Evolutionary conservation across 2,797 vertebrate genomes (phyloP).

Genomic region (Microctenopoma stevenorrisi): DNA sequence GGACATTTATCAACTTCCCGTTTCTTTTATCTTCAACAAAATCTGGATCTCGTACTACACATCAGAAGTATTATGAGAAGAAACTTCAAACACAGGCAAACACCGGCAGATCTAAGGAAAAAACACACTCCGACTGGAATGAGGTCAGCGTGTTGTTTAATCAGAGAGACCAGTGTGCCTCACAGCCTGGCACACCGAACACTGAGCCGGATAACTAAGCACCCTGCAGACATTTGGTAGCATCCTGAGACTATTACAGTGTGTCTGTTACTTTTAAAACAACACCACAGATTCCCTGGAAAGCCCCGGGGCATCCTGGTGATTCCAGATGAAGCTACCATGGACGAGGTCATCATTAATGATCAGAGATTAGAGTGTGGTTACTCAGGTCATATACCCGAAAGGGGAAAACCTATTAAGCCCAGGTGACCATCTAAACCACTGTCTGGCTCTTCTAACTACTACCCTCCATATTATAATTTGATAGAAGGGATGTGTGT

Average conservation of each 20-base stretch:
- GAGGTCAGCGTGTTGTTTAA: constrained; percentile 35
- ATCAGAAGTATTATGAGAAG: background rate
- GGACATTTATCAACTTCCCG: background rate
- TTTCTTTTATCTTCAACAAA: constrained; percentile 13
- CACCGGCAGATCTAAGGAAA: constrained; percentile 10
- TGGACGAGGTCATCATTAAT: constrained; percentile 40
- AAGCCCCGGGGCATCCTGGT: constrained; percentile 28
- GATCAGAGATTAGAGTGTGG: background rate
- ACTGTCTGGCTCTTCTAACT: background rate
- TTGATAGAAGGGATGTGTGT: background rate
- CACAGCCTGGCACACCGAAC: constrained; percentile 4
- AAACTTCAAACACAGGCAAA: constrained; percentile 19
- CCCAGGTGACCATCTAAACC: background rate
- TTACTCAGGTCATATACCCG: background rate
- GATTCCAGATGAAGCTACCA: constrained; percentile 16
- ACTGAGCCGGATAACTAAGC: constrained; percentile 13
- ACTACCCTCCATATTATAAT: background rate
- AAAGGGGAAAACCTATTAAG: background rate
- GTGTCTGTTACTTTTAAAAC: constrained; percentile 19
- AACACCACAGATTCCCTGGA: constrained; percentile 12
- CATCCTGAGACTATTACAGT: background rate
- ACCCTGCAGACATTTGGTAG: constrained; percentile 27
- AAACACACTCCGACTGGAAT: constrained; percentile 13
- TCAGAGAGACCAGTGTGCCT: constrained; percentile 13
- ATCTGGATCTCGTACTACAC: constrained; percentile 13